Base-by-base conservation (phyloP, 2,888 invertebrate species). In the Drosophila affinis region DNA sequence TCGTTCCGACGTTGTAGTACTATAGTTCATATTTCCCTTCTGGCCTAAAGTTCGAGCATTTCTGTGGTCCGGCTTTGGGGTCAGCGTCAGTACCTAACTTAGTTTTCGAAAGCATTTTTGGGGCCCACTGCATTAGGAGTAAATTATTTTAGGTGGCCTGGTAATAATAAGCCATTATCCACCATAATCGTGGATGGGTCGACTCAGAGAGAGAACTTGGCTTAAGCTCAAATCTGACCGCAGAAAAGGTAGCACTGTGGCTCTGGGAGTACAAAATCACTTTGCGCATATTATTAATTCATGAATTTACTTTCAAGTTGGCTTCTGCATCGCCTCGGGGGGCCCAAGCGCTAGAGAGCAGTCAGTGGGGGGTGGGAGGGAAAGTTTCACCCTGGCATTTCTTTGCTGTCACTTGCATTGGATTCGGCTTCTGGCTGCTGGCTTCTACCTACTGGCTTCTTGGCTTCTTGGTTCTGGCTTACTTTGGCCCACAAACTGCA, bases 401-500 rank as follows among this genome's bases (percentile, higher is more conserved):
- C 59, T 69, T 70, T 21, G 70, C 58, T 59, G 70, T 69, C 68
- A 52, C 68, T 72, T 34, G 72, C 61, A 72, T 17, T 45, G 18
- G 62, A 44, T 47, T 62, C 21, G 45, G 54, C 48, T 44, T 10
- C 34, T 51, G 18, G 55, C 55, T 44, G 9, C 34, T 46, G 57
- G 51, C 60, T 48, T 6, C 21, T 44, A 12, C 27, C 21, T 32
- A 48, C 5, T 9, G 45, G 24, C n/a, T n/a, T 60, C 18, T 18
- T 18, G 18, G 18, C n/a, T 18, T 18, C 39, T n/a, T 4, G 14
- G 39, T 68, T 51, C 64, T 63, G 56, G 64, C 71, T 59, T 53
- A 51, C 61, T 45, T 2, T 65, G 48, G 54, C 10, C 63, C 65
- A 56, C 82, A 62, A 62, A 53, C 65, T 85, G 86, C 82, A 81